Conservation (phyloP, 2,113 vertebrate genomes). For the Albula goreensis region DNA sequence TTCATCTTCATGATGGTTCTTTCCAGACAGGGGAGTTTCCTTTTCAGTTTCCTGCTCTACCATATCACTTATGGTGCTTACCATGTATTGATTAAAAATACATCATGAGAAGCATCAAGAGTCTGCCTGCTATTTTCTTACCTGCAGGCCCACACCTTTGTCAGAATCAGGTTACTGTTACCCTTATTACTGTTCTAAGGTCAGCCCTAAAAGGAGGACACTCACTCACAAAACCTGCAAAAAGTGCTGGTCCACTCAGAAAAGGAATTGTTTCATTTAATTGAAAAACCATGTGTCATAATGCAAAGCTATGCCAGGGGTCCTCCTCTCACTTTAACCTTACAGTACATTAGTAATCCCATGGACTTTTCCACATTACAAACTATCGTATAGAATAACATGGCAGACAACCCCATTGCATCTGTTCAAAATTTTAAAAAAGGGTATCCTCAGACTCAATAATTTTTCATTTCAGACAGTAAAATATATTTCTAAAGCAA, state of each 20-base stretch:
- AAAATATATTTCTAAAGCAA: conserved; percentile 18
- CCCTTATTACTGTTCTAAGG: conserved; percentile 43
- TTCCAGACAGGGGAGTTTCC: conserved; percentile 10
- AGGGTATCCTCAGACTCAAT: conserved; percentile 18
- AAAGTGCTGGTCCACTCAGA: conserved; percentile 15
- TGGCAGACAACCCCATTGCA: conserved; percentile 29
- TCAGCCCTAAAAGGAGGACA: conserved; percentile 29
- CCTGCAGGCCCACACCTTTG: conserved; percentile 29
- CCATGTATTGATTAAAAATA: conserved; percentile 54
- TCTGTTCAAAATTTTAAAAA: conserved; percentile 31
- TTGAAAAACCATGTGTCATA: conserved; percentile 39
- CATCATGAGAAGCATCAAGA: conserved; percentile 27
- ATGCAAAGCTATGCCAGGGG: conserved; percentile 38
- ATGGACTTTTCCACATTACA: conserved; percentile 38
- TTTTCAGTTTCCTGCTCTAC: conserved; percentile 33
- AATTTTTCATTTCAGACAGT: conserved; percentile 21
- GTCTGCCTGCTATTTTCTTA: conserved; percentile 28
- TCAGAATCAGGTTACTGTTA: conserved; percentile 42
- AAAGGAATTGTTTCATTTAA: conserved; percentile 17
- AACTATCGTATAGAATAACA: conserved; percentile 31
- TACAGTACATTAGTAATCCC: conserved; percentile 35
- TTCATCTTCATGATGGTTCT: conserved; percentile 29
- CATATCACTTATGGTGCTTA: conserved; percentile 31
- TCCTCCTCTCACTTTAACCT: conserved; percentile 8
- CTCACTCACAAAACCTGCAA: conserved; percentile 6